Base-by-base conservation (phyloP, 2,888 invertebrate species). In the Phania funesta region DNA sequence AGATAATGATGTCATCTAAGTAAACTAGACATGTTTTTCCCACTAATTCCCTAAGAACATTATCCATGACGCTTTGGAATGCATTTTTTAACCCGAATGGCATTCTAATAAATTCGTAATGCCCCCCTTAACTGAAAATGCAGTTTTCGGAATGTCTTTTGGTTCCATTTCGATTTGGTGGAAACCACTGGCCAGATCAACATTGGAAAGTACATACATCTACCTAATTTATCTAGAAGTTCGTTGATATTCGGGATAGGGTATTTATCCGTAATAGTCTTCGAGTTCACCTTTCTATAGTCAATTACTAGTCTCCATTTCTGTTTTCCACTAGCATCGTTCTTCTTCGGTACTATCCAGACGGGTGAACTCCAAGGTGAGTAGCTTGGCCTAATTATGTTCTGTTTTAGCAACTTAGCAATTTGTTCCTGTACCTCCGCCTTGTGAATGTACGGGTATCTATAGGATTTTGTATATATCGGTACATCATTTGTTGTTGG, bases 1-100 rank as follows among this genome's bases (percentile, higher is more conserved):
- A 75, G 3, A 44, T 18, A 2, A 76, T 67, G 3, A 76, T 76
- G 6, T 67, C 67, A 13, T 76, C 67, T 8, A 58, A 35, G 8
- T 67, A 60, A 5, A 67, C 60, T 0, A 56, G n/a, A 44, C 74
- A 75, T 2, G 20, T 13, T 65, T 54, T 75, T 1, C 54, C 64
- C 1, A 75, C 46, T 16, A 54, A n/a, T n/a, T 75, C 56, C 6
- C 46, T 52, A 3, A 76, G 29, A 1, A 18, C 16, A 18, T 44
- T 18, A 44, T 44, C 41, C 41, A 44, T 44, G 6, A 44, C 41
- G 1, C 41, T 44, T 18, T 44, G 41, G 8, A 44, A 44, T 3
- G 18, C 18, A 18, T 44, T 18, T 16, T 44, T 46, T 46, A 46
- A 11, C 3, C 20, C 46, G 2, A 46, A 35, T 9, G 16, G 32